These are phyloP conservation scores for Nemopilema nomurai DNA, from an alignment of 30 jellyfish, hydroid and myxozoan genomes.

Conservation along the genomic window DNA sequence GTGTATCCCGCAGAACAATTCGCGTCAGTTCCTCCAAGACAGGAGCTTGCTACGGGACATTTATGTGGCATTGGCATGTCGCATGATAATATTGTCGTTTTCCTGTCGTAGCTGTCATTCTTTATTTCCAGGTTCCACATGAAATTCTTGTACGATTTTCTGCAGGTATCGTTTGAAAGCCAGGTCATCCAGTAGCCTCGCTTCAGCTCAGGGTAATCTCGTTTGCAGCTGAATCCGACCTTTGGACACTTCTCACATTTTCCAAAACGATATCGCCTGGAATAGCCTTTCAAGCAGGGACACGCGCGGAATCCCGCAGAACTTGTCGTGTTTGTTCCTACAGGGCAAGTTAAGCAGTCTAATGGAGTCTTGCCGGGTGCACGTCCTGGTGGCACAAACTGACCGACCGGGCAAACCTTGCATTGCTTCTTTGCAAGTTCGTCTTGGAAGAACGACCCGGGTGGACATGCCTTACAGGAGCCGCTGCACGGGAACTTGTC, in stretches of 20 bases:
- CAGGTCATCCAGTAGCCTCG: conserved; percentile 58
- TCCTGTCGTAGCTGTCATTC: conserved; percentile 14
- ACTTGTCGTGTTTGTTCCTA: conserved; percentile 43
- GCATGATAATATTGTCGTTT: conserved; percentile 13
- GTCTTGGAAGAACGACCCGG: conserved; percentile 66
- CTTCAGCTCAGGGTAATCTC: conserved; percentile 29
- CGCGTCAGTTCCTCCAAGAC: conserved; percentile 61
- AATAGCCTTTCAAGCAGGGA: conserved; percentile 42
- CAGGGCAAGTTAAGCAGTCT: conserved; percentile 64
- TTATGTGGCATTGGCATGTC: conserved; percentile 41
- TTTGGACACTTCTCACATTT: conserved; percentile 29
- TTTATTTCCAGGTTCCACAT: conserved; percentile 29
- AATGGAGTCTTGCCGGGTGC: conserved; percentile 54
- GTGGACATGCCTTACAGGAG: conserved; percentile 39
- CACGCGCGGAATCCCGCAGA: conserved; percentile 69
- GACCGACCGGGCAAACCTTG: conserved; percentile 62
- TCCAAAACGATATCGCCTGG: conserved; percentile 48
- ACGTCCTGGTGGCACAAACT: conserved; percentile 38
- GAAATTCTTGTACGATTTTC: conserved; percentile 19
- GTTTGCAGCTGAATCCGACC: conserved; percentile 24
- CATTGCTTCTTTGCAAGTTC: conserved; percentile 49
- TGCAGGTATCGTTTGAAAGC: not conserved
- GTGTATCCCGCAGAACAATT: conserved; percentile 32
- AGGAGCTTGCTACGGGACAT: conserved; percentile 55
- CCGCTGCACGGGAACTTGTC: not conserved